Conservation (phyloP, 2,888 invertebrate genomes). For the Lordiphosa andalusiaca region DNA sequence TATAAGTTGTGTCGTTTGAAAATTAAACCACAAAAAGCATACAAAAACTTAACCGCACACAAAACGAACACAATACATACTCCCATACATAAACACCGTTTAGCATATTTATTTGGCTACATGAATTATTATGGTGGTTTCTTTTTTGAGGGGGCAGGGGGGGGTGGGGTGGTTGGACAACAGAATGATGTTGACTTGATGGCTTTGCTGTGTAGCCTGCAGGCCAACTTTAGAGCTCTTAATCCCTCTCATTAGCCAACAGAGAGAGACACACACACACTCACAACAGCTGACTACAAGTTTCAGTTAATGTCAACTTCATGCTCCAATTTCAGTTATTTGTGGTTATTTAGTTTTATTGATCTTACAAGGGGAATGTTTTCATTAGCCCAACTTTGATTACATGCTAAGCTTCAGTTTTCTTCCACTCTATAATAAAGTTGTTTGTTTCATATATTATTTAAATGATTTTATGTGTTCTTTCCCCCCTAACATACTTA, state of each 20-base stretch:
- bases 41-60: slow-evolving; percentile 5
- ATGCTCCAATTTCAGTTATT: slow-evolving; percentile 62
- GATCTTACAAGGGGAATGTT: slow-evolving; percentile 66
- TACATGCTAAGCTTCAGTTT: slow-evolving; percentile 34
- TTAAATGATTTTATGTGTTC: slow-evolving; percentile 57
- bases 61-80: slow-evolving; percentile 31
- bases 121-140: slow-evolving; percentile 59
- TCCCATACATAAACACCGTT: slow-evolving; percentile 36
- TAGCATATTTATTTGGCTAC: slow-evolving; percentile 47
- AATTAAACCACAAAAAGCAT: slow-evolving; percentile 25
- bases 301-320: slow-evolving; percentile 23
- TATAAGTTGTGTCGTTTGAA: slow-evolving; percentile 11
- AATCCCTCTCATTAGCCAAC: slow-evolving; percentile 61
- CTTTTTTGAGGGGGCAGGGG: not conserved
- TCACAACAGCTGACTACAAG: slow-evolving; percentile 10
- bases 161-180: too few species aligned
- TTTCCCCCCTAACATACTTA: not conserved
- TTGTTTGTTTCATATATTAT: slow-evolving; percentile 60
- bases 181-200: slow-evolving; percentile 8
- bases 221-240: slow-evolving; percentile 36
- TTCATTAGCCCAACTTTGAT: slow-evolving; percentile 56
- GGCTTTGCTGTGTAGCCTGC: slow-evolving; percentile 5
- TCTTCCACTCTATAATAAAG: slow-evolving; percentile 39
- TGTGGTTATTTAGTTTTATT: slow-evolving; percentile 59
- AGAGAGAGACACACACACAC: not conserved